Percentiles rank a stretch among this genome's conserved stretches.
Conservation (phyloP, 2,113 vertebrate genomes). For the Phalacrocorax brasilianus region DNA sequence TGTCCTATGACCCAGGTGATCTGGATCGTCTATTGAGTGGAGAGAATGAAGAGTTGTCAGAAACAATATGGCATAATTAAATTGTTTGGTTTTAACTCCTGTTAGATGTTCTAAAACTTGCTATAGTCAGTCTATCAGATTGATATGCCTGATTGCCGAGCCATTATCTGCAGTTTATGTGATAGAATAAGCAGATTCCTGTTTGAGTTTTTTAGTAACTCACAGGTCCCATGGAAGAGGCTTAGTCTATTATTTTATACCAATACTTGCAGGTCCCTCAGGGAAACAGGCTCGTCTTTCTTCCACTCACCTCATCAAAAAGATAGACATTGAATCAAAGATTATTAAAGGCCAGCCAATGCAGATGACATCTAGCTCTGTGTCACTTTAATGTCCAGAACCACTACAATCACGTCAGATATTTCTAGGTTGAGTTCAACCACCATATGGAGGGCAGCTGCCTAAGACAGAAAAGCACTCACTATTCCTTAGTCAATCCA, state of each 20-base stretch:
- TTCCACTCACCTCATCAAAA: neutral
- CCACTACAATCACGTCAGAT: neutral
- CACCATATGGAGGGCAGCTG: slow-evolving; percentile 2
- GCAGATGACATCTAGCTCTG: neutral
- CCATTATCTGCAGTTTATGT: neutral
- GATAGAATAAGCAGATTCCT: neutral
- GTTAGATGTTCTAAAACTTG: neutral
- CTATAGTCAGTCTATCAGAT: neutral
- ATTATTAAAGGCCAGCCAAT: neutral
- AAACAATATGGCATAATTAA: neutral
- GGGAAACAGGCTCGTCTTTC: neutral
- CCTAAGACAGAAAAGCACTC: neutral
- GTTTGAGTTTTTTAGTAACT: neutral
- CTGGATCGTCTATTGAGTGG: neutral
- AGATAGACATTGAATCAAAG: neutral
- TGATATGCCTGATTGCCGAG: neutral
- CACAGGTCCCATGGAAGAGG: neutral
- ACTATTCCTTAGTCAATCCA: slow-evolving; percentile 24
- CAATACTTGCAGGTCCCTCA: neutral
- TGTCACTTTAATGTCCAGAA: neutral
- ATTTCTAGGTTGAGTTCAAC: neutral
- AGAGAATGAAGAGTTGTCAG: neutral
- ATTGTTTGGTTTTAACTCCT: neutral
- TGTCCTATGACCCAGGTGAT: neutral
- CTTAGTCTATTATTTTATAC: neutral